Evolutionary conservation across 1,140 invertebrate species (phyloP).

Genomic region (Steinernema khuongi): DNA sequence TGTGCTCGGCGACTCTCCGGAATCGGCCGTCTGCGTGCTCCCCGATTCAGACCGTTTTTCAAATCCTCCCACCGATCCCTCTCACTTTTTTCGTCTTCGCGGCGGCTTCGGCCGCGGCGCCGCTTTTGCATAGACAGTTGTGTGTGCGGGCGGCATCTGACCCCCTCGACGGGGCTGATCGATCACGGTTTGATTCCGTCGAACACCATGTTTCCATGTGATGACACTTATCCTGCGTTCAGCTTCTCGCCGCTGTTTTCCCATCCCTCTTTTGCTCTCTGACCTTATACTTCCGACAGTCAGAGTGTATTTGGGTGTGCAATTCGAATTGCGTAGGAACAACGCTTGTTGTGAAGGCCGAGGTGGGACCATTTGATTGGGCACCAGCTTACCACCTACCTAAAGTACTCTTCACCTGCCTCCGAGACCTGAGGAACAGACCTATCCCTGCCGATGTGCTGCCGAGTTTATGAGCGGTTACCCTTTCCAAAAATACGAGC

Average conservation of each 20-base stretch:
- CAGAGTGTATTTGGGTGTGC: too few relatives aligned
- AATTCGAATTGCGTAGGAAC: too few relatives aligned
- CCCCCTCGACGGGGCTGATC: not conserved
- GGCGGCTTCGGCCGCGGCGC: not conserved
- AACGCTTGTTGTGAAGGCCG: too few relatives aligned
- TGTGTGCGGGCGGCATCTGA: constrained; percentile 15
- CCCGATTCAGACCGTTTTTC: not conserved
- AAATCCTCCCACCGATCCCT: not conserved
- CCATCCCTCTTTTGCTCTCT: not conserved
- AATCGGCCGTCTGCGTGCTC: not conserved
- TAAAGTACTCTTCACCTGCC: not conserved
- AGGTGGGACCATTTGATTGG: too few relatives aligned
- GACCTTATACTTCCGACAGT: too few relatives aligned
- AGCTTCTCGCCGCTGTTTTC: not conserved
- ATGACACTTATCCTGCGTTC: not conserved
- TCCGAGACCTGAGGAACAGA: not conserved
- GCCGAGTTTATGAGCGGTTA: too few relatives aligned
- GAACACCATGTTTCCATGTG: constrained; percentile 28
- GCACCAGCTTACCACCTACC: not conserved
- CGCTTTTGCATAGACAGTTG: constrained; percentile 2
- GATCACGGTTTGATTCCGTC: constrained; percentile 15
- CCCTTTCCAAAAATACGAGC: too few relatives aligned
- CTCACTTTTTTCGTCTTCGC: not conserved
- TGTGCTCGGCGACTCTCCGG: not conserved
- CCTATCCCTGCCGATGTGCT: too few relatives aligned